phyloP scores from a whole-genome alignment of 2,797 vertebrate species.

The Anguilla pacifica region DNA sequence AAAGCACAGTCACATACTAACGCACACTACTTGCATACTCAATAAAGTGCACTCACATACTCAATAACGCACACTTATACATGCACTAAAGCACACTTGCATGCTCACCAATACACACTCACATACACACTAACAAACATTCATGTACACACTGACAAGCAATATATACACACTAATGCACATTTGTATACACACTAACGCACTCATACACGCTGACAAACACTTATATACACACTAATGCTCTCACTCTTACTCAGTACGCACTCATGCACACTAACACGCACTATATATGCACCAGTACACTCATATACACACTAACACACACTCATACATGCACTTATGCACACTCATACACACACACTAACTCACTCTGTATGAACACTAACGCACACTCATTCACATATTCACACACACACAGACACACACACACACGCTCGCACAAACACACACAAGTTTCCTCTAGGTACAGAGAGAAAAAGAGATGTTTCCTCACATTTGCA shows the following conservation, averaged over 20 bases:
- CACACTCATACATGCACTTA: slow-evolving; percentile 13
- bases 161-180: background rate
- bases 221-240: background rate
- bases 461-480: background rate
- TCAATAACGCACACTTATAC: background rate
- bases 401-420: background rate
- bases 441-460: background rate
- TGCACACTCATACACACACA: slow-evolving; percentile 25
- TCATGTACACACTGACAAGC: background rate
- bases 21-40: background rate
- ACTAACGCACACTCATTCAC: background rate
- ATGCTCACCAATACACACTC: background rate
- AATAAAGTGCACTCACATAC: background rate
- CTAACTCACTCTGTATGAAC: background rate
- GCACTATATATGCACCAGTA: background rate
- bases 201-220: background rate
- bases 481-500: background rate
- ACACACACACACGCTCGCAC: background rate
- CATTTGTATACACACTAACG: too few species aligned
- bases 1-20: background rate
- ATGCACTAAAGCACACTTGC: background rate
- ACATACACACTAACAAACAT: background rate
- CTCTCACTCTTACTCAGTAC: too few species aligned
- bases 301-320: background rate
- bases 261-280: too few species aligned